Conservation (phyloP, 2,888 invertebrate species). For the Ectemnius cavifrons region DNA sequence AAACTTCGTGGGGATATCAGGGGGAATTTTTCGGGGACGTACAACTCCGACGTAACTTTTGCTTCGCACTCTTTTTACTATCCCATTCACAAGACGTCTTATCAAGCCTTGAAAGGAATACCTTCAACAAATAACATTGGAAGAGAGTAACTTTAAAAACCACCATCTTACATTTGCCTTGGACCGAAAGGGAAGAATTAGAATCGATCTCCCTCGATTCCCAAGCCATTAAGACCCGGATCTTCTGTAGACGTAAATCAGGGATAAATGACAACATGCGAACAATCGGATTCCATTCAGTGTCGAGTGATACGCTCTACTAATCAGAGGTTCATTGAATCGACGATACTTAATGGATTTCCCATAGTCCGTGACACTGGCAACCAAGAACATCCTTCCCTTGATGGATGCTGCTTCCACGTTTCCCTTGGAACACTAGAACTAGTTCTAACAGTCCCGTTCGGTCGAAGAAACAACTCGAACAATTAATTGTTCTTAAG, state of each 20-base stretch:
- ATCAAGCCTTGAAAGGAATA: too few relatives aligned
- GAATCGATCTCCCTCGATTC: too few relatives aligned
- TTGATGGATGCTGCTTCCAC: constrained; percentile 36
- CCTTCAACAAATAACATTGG: too few relatives aligned
- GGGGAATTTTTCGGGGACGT: background rate
- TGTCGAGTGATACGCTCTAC: constrained; percentile 15
- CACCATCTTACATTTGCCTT: too few relatives aligned
- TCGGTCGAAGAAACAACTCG: too few relatives aligned
- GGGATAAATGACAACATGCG: constrained; percentile 14
- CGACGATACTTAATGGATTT: constrained; percentile 35
- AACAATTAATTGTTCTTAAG: too few relatives aligned
- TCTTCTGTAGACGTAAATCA: background rate
- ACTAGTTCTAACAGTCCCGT: too few relatives aligned
- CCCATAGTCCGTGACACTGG: constrained; percentile 22
- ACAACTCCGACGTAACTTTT: background rate
- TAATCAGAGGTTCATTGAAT: constrained; percentile 39
- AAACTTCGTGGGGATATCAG: background rate
- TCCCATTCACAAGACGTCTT: too few relatives aligned
- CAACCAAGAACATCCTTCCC: constrained; percentile 24
- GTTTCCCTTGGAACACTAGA: background rate
- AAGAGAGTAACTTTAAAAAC: too few relatives aligned
- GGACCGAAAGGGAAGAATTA: too few relatives aligned
- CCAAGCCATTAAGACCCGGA: too few relatives aligned
- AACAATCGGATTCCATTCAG: background rate
- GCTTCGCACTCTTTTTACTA: background rate